Evolutionary conservation across 1,140 invertebrate genomes (phyloP).

Genomic region (Leptinotarsa lineolata): DNA sequence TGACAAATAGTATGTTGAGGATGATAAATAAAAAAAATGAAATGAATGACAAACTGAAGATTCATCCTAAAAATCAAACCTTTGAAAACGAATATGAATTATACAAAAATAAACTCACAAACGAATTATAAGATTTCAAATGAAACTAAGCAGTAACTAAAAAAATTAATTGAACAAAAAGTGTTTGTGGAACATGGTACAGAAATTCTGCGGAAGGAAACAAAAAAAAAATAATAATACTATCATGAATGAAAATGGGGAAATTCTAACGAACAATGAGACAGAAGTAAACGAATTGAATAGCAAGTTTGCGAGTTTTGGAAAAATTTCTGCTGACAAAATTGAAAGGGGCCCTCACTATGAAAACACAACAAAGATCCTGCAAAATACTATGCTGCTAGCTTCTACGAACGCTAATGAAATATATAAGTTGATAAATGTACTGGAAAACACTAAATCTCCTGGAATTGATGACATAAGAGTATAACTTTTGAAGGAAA

Average conservation of each 20-base stretch:
- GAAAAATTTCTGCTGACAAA: too few species aligned
- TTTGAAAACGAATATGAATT: slow-evolving; percentile 5
- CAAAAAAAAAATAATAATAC: slow-evolving; percentile 12
- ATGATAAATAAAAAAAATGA: slow-evolving; percentile 13
- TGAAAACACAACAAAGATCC: neutral
- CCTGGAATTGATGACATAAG: too few species aligned
- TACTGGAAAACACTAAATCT: neutral
- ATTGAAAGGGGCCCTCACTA: neutral
- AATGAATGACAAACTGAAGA: slow-evolving; percentile 5
- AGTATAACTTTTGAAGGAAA: neutral
- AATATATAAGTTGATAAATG: neutral
- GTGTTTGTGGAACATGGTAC: slow-evolving; percentile 9
- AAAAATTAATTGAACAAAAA: neutral
- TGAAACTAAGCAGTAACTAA: slow-evolving; percentile 12
- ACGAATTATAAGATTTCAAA: neutral
- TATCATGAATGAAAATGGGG: too few species aligned
- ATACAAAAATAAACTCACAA: slow-evolving; percentile 12
- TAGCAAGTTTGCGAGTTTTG: too few species aligned
- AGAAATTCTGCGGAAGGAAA: slow-evolving; percentile 8
- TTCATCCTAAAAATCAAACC: slow-evolving; percentile 12
- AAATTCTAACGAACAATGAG: neutral
- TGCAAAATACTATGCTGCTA: neutral
- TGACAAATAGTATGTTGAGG: slow-evolving; percentile 9
- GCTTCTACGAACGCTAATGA: neutral
- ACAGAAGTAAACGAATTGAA: neutral